Evolutionary conservation across 1,140 invertebrate genomes (phyloP).

Genomic region (Apis dorsata): DNA sequence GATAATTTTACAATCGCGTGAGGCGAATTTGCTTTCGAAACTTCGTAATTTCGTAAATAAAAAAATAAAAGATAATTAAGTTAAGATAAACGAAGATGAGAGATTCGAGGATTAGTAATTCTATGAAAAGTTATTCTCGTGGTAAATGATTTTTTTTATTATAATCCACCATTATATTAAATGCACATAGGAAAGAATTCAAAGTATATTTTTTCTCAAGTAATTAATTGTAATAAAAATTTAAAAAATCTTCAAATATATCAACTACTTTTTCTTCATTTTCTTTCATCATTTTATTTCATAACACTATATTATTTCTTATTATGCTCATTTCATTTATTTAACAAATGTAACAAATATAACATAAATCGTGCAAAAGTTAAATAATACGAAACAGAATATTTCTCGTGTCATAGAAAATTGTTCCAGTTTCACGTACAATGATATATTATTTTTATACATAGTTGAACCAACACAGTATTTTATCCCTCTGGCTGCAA

Average conservation of each 20-base stretch:
- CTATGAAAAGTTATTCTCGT: too few relatives aligned
- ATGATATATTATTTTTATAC: neutral
- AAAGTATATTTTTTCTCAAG: too few relatives aligned
- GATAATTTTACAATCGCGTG: too few relatives aligned
- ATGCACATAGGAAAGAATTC: neutral
- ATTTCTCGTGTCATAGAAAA: neutral
- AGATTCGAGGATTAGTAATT: too few relatives aligned
- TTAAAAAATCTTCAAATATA: neutral
- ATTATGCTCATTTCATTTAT: neutral
- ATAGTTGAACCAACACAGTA: neutral
- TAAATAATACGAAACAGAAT: neutral
- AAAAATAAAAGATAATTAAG: too few relatives aligned
- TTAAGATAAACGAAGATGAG: too few relatives aligned
- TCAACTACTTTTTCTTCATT: neutral
- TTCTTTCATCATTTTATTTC: neutral
- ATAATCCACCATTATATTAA: too few relatives aligned
- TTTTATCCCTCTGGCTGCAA: neutral
- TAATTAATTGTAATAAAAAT: too few relatives aligned
- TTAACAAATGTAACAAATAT: neutral
- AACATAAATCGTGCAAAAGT: neutral
- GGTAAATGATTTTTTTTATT: too few relatives aligned
- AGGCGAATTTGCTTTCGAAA: too few relatives aligned
- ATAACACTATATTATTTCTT: neutral
- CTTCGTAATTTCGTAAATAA: too few relatives aligned
- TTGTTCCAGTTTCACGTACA: neutral